Conservation (phyloP, 2,888 invertebrate genomes). For the Heliconius ethilla region DNA sequence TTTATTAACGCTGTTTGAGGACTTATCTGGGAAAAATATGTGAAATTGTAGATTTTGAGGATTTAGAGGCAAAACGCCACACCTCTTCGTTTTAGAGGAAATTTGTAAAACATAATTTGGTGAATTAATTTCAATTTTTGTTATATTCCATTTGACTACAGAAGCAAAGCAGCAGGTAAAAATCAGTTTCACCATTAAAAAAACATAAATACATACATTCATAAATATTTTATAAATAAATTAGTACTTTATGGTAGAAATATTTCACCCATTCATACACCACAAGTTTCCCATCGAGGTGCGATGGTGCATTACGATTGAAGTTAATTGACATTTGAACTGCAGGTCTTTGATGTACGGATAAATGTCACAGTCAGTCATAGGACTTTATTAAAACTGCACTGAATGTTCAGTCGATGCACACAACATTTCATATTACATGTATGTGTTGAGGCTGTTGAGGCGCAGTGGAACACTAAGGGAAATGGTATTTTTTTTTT, state of each 20-base stretch:
- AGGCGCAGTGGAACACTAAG: neutral
- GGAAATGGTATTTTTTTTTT: neutral
- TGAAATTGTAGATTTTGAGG: neutral
- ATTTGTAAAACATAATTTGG: too few species aligned
- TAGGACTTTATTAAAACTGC: conserved; percentile 41
- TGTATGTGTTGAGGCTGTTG: neutral
- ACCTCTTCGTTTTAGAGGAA: too few species aligned
- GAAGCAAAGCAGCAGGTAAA: too few species aligned
- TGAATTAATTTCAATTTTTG: too few species aligned
- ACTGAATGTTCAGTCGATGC: neutral
- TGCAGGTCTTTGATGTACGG: conserved; percentile 52
- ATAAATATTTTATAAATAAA: neutral
- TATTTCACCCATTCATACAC: neutral
- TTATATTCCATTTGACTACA: too few species aligned
- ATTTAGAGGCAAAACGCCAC: too few species aligned
- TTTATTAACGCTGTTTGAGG: neutral
- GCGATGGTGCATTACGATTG: conserved; percentile 81
- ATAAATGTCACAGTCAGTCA: conserved; percentile 42
- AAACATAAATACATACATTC: too few species aligned
- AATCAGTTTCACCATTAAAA: too few species aligned
- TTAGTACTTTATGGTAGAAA: neutral
- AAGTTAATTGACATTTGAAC: conserved; percentile 82
- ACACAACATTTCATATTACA: conserved; percentile 7
- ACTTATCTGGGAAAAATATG: neutral
- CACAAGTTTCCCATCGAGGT: conserved; percentile 63